Evolutionary conservation across 2,113 vertebrate species (phyloP), one percentile per base, ranked within the genome.

Genomic region (Plestiodon gilberti): DNA sequence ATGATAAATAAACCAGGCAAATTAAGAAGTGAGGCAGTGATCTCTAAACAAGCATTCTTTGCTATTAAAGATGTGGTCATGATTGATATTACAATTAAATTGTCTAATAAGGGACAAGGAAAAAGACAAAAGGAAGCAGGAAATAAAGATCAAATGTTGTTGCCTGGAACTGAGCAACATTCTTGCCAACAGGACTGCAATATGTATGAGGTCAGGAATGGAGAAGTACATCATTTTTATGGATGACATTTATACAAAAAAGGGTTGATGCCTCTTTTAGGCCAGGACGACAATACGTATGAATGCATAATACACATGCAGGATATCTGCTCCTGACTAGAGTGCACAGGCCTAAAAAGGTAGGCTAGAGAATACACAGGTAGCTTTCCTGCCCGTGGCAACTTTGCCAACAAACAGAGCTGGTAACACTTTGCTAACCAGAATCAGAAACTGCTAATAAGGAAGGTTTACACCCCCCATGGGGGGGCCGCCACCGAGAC

Each of bases 131-230:
- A 22, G 33, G 40, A 74, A 38, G 6, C 4, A 8, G 69, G 28
- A 30, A 28, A 59, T 40, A 83, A 67, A 48, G 13, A 52, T 15
- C 30, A 35, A 55, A 2, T 78, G 20, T 76, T 0, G 10, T 64
- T 20, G 59, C 11, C 25, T 38, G 9, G 38, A 85, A 82, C 83
- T 65, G 74, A 81, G 85, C 83, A 75, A 69, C 38, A 83, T 0
- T 0, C 86, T 87, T 78, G 79, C 59, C 38, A 91, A 88, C 8
- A 87, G 48, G 52, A 93, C 8, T 89, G 84, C 71, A 84, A 76
- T 80, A 81, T 23, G n/a, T 81, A 85, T 87, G 17, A 87, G 84
- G 91, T 76, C 87, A 89, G 90, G 64, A 22, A 78, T 35, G 52
- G 18, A 76, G 87, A 74, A 52, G 10, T 8, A 55, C 33, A 69